Conservation (phyloP, 2,888 invertebrate genomes). For the Dascillus cervinus region DNA sequence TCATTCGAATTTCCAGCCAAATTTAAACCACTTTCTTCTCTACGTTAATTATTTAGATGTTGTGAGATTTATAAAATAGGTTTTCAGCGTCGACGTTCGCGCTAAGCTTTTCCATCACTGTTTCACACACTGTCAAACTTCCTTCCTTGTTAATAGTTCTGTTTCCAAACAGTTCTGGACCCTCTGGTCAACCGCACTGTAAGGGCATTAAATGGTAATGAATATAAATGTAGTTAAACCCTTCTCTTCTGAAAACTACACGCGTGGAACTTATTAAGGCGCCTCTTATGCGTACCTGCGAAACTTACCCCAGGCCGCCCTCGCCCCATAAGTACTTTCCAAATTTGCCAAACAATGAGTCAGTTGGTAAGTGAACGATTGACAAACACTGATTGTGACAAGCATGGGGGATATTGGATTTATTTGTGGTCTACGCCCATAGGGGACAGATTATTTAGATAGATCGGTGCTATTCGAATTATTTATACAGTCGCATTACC, state of each 20-base stretch:
- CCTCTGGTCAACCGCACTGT: slow-evolving; percentile 38
- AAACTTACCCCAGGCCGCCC: slow-evolving; percentile 1
- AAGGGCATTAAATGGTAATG: slow-evolving; percentile 35
- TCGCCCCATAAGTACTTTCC: slow-evolving; percentile 4
- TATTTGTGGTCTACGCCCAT: slow-evolving; percentile 34
- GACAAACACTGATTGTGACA: slow-evolving; percentile 43
- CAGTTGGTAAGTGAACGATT: slow-evolving; percentile 37
- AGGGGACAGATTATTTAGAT: slow-evolving; percentile 40
- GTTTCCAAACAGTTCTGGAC: slow-evolving; percentile 23
- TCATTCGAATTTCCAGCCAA: too few relatives aligned
- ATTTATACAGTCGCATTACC: slow-evolving; percentile 39
- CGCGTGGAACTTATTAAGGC: too few relatives aligned
- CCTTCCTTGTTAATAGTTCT: slow-evolving; percentile 20
- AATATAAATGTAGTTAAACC: slow-evolving; percentile 37
- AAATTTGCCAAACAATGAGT: slow-evolving; percentile 30
- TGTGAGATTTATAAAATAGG: too few relatives aligned
- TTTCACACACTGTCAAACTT: too few relatives aligned
- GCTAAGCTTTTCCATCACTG: too few relatives aligned
- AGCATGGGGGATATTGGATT: slow-evolving; percentile 37
- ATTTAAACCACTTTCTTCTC: too few relatives aligned
- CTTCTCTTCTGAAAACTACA: too few relatives aligned
- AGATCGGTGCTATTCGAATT: slow-evolving; percentile 38
- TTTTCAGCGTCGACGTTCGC: too few relatives aligned
- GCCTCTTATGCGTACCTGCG: too few relatives aligned
- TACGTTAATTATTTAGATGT: too few relatives aligned